Evolutionary conservation across 2,888 invertebrate species (phyloP), one percentile per base, ranked within the genome.

Genomic region (Eupithecia subfuscata): DNA sequence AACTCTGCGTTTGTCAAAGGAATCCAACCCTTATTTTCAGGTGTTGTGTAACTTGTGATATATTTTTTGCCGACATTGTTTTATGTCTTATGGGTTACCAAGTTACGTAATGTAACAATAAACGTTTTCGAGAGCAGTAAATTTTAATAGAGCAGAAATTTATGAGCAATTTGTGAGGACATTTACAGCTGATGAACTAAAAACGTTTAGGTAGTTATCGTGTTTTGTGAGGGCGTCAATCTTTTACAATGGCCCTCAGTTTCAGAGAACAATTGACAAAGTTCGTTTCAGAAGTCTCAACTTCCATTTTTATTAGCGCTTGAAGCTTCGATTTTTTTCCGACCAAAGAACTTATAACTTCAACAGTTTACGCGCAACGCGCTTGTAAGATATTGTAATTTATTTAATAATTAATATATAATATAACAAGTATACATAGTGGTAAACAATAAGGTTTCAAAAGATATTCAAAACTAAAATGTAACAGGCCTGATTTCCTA

Each of bases 131-230:
- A 89, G 88, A 87, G 85, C 84, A 89, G 91, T 92, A 91, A 91
- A 91, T 92, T 93, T 92, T 92, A 92, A 93, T 93, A 92, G 92
- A 90, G 88, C 89, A 90, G 87, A 91, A 92, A 91, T 93, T 93
- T 93, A 94, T 90, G 86, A 86, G 86, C 91, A 87, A 89, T 92
- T 92, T 90, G 90, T 88, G 88, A 90, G 83, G 92, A 93, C 92
- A 90, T 92, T 93, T 93, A 93, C 90, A 90, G 89, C 89, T 90
- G 90, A 91, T 89, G 90, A 91, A 90, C 88, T 88, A 91, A 92
- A 90, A 91, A 85, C 82, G 78, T 78, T 87, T 87, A 83, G 83
- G 72, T 77, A 86, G 87, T 88, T 87, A 88, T 86, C 84, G 67
- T 88, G 88, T 83, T 90, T 91, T 86, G 85, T 84, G 81, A 80